These are phyloP conservation scores for Cynopterus sphinx DNA, from an alignment of 2,797 vertebrate genomes.

Conservation along the genomic window DNA sequence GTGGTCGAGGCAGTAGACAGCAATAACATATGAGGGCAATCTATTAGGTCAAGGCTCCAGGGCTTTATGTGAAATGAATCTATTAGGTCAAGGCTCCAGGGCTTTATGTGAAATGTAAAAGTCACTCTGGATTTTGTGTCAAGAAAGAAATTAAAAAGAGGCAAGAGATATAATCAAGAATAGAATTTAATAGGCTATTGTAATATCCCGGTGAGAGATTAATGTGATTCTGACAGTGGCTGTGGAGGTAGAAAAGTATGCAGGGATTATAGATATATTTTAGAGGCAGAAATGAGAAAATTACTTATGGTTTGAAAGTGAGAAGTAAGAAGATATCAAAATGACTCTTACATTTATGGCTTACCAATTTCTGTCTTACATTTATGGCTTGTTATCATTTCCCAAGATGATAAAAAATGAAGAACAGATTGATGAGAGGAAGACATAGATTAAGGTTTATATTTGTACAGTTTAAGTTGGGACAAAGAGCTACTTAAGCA, in stretches of 20 bases:
- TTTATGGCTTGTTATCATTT: not conserved
- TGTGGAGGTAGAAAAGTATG: not conserved
- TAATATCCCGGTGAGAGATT: not conserved
- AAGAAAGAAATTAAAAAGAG: not conserved
- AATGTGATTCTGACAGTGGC: not conserved
- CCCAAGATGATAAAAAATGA: not conserved
- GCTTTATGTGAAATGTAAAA: not conserved
- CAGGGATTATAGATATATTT: not conserved
- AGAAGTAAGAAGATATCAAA: not conserved
- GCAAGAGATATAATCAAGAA: not conserved
- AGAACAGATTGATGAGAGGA: not conserved
- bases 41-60: not conserved
- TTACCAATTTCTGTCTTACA: not conserved
- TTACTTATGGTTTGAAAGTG: not conserved
- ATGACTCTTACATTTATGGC: not conserved
- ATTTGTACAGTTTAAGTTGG: not conserved
- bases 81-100: not conserved
- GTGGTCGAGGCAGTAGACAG: too few relatives aligned
- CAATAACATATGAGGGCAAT: accelerated
- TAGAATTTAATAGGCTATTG: not conserved
- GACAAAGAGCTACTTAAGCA: not conserved
- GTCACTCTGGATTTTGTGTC: not conserved
- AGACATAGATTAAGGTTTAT: not conserved
- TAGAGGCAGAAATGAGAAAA: not conserved
- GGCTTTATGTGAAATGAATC: not conserved